Conservation (phyloP, 2,888 invertebrate species). For the Coleophora flavipennella region DNA sequence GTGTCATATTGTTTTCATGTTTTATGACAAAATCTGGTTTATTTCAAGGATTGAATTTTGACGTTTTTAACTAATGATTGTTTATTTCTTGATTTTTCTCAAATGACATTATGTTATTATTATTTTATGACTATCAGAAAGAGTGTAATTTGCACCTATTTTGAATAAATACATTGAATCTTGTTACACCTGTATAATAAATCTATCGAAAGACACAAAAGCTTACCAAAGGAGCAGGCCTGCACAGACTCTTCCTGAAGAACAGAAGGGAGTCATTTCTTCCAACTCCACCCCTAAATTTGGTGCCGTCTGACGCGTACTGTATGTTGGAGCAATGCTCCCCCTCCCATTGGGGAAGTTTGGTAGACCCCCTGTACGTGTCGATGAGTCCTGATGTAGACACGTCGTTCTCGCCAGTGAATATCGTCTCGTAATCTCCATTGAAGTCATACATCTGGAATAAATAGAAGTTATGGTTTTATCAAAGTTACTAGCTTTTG, state of each 20-base stretch:
- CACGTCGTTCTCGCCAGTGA: slow-evolving; percentile 78
- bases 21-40: too few species aligned
- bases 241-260: slow-evolving; percentile 88
- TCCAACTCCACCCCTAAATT: slow-evolving; percentile 81
- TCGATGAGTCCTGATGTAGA: slow-evolving; percentile 79
- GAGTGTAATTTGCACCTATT: too few species aligned
- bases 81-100: too few species aligned
- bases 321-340: slow-evolving; percentile 83
- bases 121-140: too few species aligned
- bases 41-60: too few species aligned
- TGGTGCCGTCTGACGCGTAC: slow-evolving; percentile 87
- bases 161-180: too few species aligned
- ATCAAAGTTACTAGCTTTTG: too few species aligned
- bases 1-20: too few species aligned
- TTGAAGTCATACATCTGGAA: slow-evolving; percentile 87
- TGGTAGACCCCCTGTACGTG: slow-evolving; percentile 80
- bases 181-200: too few species aligned
- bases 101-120: too few species aligned
- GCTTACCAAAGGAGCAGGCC: slow-evolving; percentile 84
- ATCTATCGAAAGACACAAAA: background rate
- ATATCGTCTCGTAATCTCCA: slow-evolving; percentile 84
- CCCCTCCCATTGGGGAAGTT: slow-evolving; percentile 84
- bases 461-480: background rate
- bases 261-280: slow-evolving; percentile 81
- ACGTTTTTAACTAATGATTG: too few species aligned